phyloP scores from a whole-genome alignment of 1,140 invertebrate species.

The Laupala kohalensis region DNA sequence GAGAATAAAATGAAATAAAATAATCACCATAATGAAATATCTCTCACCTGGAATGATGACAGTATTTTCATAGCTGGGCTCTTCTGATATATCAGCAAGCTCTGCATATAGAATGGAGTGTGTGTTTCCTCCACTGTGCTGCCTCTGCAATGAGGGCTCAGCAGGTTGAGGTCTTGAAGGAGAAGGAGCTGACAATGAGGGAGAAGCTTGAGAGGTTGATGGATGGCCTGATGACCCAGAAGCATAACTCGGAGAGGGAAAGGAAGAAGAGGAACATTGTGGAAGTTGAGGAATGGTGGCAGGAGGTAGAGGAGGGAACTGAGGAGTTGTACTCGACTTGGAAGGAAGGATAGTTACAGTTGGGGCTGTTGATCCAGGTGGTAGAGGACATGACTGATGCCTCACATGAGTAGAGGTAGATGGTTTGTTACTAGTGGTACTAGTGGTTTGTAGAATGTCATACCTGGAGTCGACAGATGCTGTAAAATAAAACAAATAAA shows the following conservation, averaged over 20 bases:
- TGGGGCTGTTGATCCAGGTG: constrained; percentile 19
- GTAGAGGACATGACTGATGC: constrained; percentile 22
- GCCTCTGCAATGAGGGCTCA: constrained; percentile 16
- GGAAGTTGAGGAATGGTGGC: constrained; percentile 19
- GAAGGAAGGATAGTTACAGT: constrained; percentile 15
- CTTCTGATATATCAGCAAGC: constrained; percentile 30
- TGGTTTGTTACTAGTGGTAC: not conserved
- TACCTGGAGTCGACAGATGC: constrained; percentile 29
- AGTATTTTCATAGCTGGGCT: constrained; percentile 44
- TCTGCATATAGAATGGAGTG: constrained; percentile 25
- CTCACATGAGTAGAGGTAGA: constrained; percentile 7
- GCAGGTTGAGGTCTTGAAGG: not conserved
- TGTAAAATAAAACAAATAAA: constrained; percentile 17
- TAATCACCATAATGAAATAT: no score
- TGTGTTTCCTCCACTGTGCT: constrained; percentile 12
- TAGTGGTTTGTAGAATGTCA: constrained; percentile 28
- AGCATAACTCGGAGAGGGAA: constrained; percentile 19
- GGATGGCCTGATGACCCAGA: constrained; percentile 10
- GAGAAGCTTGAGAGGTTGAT: not conserved
- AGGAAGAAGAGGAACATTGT: constrained; percentile 17
- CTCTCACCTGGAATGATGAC: constrained; percentile 37
- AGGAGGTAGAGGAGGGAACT: constrained; percentile 23
- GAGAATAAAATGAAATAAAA: no score
- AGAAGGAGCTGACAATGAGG: not conserved
- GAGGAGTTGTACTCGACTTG: constrained; percentile 20